Base-by-base conservation (phyloP, 1,140 invertebrate species). In the Calosoma granatense region DNA sequence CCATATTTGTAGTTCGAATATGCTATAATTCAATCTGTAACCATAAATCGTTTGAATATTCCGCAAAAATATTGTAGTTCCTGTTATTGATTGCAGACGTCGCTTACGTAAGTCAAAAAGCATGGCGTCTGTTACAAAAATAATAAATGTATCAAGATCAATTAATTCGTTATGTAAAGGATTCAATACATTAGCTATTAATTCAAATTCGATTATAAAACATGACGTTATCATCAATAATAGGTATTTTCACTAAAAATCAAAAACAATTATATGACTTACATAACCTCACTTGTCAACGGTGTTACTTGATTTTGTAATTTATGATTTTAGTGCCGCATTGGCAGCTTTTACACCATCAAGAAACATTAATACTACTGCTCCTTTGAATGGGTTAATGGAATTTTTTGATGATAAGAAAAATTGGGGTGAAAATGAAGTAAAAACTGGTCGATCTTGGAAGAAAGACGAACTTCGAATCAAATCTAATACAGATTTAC, bases 401-500 rank as follows among this genome's bases (percentile, higher is more conserved):
- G 88, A 96, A 74, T 98, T 98, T 76, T 98, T 98, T 71, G 95
- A 98, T 74, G 74, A 82, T 51, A 78, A 85, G 65, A 85, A 90
- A 60, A 93, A 95, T 72, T 97, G 92, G 90, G 82, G 80, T 51
- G 81, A 83, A 67, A 70, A 74, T 19, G 83, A 86, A 71, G 78
- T 98, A 4, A 85, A 83, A 76, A 81, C 84, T 58, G 95, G 97
- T 6, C 79, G 96, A 67, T 79, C 88, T 1, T 99, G 96, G 96
- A 86, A 74, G 60, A 72, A 78, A 43, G 94, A 97, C 65, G 97
- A 99, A 74, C 73, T 99, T 21, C 78, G 96, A 67, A 82, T 97
- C 23, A 98, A 98, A 75, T 95, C 91, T 53, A 99, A 97, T 72
- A 77, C 83, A 52, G 97, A 99, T 76, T 80, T 99, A 47, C 97